These are phyloP conservation scores for Platysternon megacephalum DNA, from an alignment of 2,113 vertebrate species.

Conservation along the genomic window DNA sequence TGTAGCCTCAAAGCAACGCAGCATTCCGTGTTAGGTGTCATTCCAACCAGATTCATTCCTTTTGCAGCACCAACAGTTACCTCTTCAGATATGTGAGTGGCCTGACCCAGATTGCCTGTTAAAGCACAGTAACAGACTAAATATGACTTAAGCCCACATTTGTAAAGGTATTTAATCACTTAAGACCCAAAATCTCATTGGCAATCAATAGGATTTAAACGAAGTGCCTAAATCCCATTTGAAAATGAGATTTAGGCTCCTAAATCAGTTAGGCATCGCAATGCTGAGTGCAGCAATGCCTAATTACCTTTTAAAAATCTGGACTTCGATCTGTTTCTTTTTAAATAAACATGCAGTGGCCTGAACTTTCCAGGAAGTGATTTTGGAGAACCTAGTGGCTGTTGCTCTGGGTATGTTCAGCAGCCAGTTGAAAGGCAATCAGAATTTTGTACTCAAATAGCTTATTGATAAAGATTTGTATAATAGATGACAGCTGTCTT, in stretches of 20 bases:
- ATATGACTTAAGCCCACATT: background rate
- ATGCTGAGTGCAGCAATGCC: background rate
- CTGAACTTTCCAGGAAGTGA: background rate
- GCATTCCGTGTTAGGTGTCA: background rate
- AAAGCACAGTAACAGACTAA: background rate
- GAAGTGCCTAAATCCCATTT: background rate
- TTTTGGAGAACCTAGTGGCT: background rate
- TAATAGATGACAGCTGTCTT: background rate
- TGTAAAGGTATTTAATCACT: background rate
- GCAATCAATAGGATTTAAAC: background rate
- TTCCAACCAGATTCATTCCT: background rate
- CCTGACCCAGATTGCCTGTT: background rate
- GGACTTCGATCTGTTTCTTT: background rate
- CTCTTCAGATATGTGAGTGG: background rate
- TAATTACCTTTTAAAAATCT: background rate
- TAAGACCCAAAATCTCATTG: background rate
- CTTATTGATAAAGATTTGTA: background rate
- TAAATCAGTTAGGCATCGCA: background rate
- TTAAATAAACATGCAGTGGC: background rate
- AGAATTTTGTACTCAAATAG: fast-evolving
- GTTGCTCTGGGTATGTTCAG: background rate
- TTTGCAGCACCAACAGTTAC: background rate
- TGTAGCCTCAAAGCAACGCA: background rate
- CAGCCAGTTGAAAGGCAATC: background rate
- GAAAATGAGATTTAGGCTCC: background rate